Base-by-base conservation (phyloP, 2,797 vertebrate species). In the Bovichtus variegatus region DNA sequence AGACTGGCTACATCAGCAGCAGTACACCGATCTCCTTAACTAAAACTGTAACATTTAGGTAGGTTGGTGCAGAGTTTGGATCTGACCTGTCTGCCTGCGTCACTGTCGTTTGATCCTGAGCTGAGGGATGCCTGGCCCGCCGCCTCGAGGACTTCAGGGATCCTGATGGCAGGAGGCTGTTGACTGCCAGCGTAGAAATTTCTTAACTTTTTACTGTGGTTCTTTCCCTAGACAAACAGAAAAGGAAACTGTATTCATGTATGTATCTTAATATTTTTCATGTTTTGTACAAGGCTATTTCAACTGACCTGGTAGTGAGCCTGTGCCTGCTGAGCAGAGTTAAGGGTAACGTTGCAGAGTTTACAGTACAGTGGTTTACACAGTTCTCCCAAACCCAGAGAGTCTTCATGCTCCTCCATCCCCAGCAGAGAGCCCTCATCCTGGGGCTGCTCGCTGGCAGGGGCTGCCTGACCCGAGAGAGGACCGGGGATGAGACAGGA, bases 361-460 rank as follows among this genome's bases (percentile, higher is more conserved):
- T 97, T 99, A 94, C 98, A 99, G 95, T 97, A 98, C 59, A 99
- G 93, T 41, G 98, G 98, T 92, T 97, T 98, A 92, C 98, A 99
- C 50, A 99, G 95, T 79, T 99, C 98, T 88, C 97, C 97, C 84
- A 99, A 93, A 85, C 97, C 97, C 74, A 98, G 90, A 64, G 96
- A 81, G 83, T 96, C 94, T 60, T 99, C 97, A 89, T 96, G 97
- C 71, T 98, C 97, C 61, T 96, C 95, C 67, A 84, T 81, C 49
- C 89, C 95, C 61, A 93, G 88, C 0, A 88, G 87, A 65, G 94
- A 93, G 41, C 96, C 96, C 71, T 97, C 97, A 62, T 98, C 97
- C 64, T 96, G 91, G 53, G 63, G 91, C 50, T 92, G 96, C 91
- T 92, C 96, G 81, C 86, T 88, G 72, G 73, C 78, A 41, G 78